Conservation (phyloP, 2,888 invertebrate species). For the Calameuta idolon region DNA sequence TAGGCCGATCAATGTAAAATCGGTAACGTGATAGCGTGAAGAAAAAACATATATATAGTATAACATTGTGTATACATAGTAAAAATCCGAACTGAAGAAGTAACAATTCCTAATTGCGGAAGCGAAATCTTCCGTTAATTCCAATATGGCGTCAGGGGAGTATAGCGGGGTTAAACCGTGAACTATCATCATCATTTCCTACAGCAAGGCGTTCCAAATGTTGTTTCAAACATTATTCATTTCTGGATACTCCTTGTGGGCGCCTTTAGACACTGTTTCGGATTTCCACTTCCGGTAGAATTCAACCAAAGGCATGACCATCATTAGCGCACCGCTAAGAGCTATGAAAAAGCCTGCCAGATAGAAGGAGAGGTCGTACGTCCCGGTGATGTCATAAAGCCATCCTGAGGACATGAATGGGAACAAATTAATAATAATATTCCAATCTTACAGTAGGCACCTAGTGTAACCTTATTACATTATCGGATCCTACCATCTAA, state of each 20-base stretch:
- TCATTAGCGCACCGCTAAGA: constrained; percentile 77
- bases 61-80: not conserved
- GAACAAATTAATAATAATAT: not conserved
- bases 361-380: constrained; percentile 85
- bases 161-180: not conserved
- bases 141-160: not conserved
- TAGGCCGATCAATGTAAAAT: not conserved
- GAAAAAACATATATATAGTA: not conserved
- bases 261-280: not conserved
- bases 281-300: constrained; percentile 46
- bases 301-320: constrained; percentile 65
- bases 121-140: not conserved
- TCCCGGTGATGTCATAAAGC: constrained; percentile 82
- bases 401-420: constrained; percentile 73
- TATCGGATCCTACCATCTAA: not conserved
- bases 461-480: not conserved
- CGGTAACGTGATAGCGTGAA: not conserved
- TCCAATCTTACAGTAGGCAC: not conserved
- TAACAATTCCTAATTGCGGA: not conserved
- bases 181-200: not conserved
- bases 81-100: not conserved
- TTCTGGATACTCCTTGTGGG: not conserved
- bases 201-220: not conserved
- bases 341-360: constrained; percentile 84
- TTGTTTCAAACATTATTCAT: constrained; percentile 3